Evolutionary conservation across 2,113 vertebrate genomes (phyloP).

Genomic region (Nycticorax nycticorax): DNA sequence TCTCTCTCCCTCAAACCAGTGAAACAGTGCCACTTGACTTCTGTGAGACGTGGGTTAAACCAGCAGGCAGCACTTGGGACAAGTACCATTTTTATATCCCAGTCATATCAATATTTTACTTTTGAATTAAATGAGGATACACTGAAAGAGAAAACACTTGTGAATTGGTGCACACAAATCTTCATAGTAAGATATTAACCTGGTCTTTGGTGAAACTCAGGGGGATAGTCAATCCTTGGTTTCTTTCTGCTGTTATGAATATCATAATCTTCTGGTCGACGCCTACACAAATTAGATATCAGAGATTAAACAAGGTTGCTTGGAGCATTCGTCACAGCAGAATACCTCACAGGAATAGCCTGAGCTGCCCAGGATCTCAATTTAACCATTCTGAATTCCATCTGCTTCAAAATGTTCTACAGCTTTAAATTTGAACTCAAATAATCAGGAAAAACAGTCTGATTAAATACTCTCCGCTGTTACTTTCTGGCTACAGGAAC

Average conservation of each 20-base stretch:
- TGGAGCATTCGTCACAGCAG: constrained; percentile 62
- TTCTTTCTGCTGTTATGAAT: constrained; percentile 98
- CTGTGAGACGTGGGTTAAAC: background rate
- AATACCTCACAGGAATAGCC: constrained; percentile 58
- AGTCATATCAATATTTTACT: background rate
- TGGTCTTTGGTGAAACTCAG: constrained; percentile 97
- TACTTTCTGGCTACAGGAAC: background rate
- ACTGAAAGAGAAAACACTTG: constrained; percentile 12
- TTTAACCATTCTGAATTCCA: background rate
- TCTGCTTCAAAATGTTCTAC: background rate
- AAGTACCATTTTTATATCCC: background rate
- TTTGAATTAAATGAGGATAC: background rate
- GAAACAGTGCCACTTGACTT: background rate
- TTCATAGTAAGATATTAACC: constrained; percentile 88
- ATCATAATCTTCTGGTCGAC: constrained; percentile 98
- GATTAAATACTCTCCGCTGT: background rate
- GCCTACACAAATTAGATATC: constrained; percentile 94
- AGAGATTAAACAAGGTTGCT: constrained; percentile 81
- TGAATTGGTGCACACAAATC: constrained; percentile 60
- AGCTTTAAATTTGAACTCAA: constrained; percentile 3
- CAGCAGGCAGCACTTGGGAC: background rate
- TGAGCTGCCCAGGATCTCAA: constrained; percentile 18
- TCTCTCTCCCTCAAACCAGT: background rate
- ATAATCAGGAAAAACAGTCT: background rate
- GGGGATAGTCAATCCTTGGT: constrained; percentile 92